Evolutionary conservation across 53 echinoderm and acorn worm species (phyloP).

Genomic region (Pentamera pediparva): DNA sequence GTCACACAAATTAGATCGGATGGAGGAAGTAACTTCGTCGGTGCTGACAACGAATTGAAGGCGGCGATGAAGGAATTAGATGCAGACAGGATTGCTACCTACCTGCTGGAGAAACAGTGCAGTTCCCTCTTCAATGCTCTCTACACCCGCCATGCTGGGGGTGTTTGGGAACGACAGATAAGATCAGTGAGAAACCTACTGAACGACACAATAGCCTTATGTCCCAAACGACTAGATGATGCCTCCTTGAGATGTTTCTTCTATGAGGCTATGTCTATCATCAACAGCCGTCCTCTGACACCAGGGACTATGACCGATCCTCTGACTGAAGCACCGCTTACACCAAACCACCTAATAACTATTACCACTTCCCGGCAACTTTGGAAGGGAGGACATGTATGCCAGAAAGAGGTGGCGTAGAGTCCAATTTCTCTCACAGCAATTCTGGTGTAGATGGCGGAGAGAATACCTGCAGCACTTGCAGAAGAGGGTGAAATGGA

Average conservation of each 20-base stretch:
- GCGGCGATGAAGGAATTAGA: slow-evolving; percentile 1
- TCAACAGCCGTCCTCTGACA: slow-evolving; percentile 3
- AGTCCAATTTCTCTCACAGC: slow-evolving; percentile 3
- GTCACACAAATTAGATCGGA: not conserved
- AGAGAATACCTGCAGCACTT: not conserved
- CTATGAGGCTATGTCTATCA: slow-evolving; percentile 13
- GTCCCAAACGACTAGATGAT: slow-evolving; percentile 49
- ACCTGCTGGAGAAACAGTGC: slow-evolving; percentile 12
- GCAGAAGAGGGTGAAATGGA: slow-evolving; percentile 9
- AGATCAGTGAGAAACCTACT: slow-evolving; percentile 34
- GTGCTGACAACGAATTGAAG: slow-evolving; percentile 2
- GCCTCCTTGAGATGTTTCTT: slow-evolving; percentile 38
- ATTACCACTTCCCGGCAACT: not conserved
- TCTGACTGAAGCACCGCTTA: not conserved
- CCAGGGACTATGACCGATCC: slow-evolving; percentile 21
- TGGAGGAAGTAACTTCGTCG: not conserved
- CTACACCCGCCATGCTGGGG: slow-evolving; percentile 54
- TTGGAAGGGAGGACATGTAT: slow-evolving; percentile 1
- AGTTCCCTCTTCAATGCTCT: slow-evolving; percentile 31
- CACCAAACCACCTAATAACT: slow-evolving; percentile 11
- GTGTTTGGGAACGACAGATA: slow-evolving; percentile 56
- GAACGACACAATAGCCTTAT: slow-evolving; percentile 38
- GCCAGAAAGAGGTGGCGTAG: not conserved
- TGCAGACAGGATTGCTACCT: not conserved
- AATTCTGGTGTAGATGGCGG: not conserved